Base-by-base conservation (phyloP, 64 coral and sea anemone genomes). In the Pocillopora damicornis region DNA sequence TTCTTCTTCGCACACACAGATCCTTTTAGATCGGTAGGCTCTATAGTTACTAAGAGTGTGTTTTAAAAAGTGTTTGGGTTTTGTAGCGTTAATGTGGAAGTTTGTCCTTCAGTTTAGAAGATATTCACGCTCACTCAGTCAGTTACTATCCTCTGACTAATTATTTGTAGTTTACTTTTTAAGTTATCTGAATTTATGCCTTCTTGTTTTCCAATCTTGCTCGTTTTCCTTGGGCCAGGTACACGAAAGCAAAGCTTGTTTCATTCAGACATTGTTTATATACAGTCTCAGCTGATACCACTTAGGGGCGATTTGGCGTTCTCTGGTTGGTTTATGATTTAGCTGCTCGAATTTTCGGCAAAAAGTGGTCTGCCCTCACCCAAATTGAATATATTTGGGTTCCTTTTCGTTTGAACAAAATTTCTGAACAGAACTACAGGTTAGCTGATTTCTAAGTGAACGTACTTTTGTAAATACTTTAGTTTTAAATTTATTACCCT, bases 251-350 rank as follows among this genome's bases (percentile, higher is more conserved):
- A 56, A 42, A 42, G 34, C 37, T 56, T 35, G 30, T 36, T 63
- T 7, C 37, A 25, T 85, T 58, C 37, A 83, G 13, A 56, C 81
- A 85, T n/a, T 85, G 81, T 85, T 85, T 85, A 72, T 72, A 85
- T 72, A 71, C n/a, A 30, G 20, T 62, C 66, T 67, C 75, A 75
- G 64, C 66, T 87, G 37, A 61, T 25, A 80, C 75, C 18, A 74
- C n/a, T 20, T 12, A 14, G 11, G 13, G 64, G 34, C 73, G 18
- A 96, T 90, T 90, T 87, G 94, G 91, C 94, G 84, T 72, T 38
- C 84, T 82, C 62, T 96, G 94, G 94, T 96, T 96, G 94, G 94
- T 74, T 93, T 37, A 60, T 30, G 56, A 23, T 38, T n/a, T 91
- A 5, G 38, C 63, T 7, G 34, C 11, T 26, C 64, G 25, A 38